Conservation (phyloP, 2,797 vertebrate genomes). For the Oryzias sinensis region DNA sequence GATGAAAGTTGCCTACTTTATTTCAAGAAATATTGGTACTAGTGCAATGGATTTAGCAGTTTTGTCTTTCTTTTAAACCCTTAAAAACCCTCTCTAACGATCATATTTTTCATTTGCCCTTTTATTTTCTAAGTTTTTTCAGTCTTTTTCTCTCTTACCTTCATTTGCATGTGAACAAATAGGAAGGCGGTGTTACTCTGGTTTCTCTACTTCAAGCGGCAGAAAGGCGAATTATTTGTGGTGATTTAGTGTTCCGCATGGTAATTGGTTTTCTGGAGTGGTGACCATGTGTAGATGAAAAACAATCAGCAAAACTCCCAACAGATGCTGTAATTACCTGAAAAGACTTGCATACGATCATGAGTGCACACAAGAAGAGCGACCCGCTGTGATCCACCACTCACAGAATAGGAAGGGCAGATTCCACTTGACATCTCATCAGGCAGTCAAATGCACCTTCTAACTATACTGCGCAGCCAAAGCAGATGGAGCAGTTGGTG, state of each 20-base stretch:
- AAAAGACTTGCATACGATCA: conserved; percentile 65
- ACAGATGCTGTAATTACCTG: conserved; percentile 85
- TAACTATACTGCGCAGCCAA: conserved; percentile 14
- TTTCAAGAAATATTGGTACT: background rate
- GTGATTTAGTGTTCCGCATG: conserved; percentile 72
- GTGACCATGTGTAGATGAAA: conserved; percentile 84
- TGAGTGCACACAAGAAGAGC: conserved; percentile 48
- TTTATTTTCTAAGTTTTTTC: conserved; percentile 8
- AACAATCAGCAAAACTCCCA: conserved; percentile 81
- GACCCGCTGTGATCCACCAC: conserved; percentile 55
- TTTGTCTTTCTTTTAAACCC: background rate
- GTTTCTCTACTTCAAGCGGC: conserved; percentile 54
- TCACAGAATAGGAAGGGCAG: conserved; percentile 40
- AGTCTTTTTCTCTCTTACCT: conserved; percentile 24
- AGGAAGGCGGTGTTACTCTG: conserved; percentile 38
- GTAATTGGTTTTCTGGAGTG: conserved; percentile 84
- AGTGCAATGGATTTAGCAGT: background rate
- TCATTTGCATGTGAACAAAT: conserved; percentile 42
- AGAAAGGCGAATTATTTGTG: conserved; percentile 65
- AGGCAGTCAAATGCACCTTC: conserved; percentile 30
- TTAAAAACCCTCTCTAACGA: conserved; percentile 4
- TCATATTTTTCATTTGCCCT: background rate
- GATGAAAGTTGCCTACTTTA: background rate
- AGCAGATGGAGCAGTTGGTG: conserved; percentile 8
- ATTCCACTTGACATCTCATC: conserved; percentile 49